Evolutionary conservation across 2,113 vertebrate species (phyloP).

Genomic region (Chlorodrepanis virens): DNA sequence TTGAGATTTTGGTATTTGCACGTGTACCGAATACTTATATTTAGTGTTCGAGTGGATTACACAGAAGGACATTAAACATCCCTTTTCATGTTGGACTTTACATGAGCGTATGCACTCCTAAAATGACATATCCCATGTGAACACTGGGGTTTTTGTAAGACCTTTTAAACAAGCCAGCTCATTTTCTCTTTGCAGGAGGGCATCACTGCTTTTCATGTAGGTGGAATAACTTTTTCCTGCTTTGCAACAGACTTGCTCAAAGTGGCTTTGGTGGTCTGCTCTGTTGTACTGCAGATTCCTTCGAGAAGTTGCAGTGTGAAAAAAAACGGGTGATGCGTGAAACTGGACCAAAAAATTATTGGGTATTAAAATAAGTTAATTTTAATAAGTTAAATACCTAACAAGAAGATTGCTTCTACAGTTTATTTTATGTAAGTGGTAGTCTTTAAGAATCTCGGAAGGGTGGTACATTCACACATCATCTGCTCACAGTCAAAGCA

Average conservation of each 20-base stretch:
- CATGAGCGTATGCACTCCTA: rapidly evolving
- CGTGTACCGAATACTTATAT: rapidly evolving
- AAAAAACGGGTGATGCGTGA: rapidly evolving
- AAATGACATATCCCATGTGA: rapidly evolving
- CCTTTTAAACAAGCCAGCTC: rapidly evolving
- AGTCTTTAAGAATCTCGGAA: neutral
- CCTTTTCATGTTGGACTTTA: neutral
- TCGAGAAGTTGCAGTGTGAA: neutral
- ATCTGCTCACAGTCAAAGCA: neutral
- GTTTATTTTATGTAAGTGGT: neutral
- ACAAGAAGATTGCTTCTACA: neutral
- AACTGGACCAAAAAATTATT: neutral
- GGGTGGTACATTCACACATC: neutral
- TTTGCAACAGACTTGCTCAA: neutral
- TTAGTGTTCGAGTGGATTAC: neutral
- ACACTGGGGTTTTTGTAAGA: neutral
- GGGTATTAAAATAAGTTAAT: neutral
- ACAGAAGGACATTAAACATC: neutral
- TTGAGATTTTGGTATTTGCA: rapidly evolving
- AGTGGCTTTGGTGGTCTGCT: neutral
- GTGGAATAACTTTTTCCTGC: neutral
- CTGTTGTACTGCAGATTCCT: neutral
- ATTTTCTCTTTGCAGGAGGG: neutral
- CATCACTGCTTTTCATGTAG: neutral
- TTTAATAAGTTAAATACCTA: neutral